A percentile compares a stretch with the other conserved stretches of the same genome.
phyloP scores from a whole-genome alignment of 2,888 invertebrate genomes.

The Lasioglossum pauxillum region DNA sequence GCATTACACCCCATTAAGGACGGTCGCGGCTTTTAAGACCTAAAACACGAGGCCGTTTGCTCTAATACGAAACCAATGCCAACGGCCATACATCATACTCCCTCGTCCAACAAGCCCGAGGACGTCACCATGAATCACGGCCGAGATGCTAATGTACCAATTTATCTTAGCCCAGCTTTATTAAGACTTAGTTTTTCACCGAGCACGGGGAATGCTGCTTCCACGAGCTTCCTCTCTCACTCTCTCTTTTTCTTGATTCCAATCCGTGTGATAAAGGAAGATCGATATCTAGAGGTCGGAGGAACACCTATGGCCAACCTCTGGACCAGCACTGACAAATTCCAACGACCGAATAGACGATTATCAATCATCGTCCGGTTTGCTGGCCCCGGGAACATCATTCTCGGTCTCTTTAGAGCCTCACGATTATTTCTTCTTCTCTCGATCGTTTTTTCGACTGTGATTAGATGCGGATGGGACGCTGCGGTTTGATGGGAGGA shows the following conservation, averaged over 20 bases:
- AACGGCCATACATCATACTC: slow-evolving; percentile 78
- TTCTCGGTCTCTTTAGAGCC: slow-evolving; percentile 37
- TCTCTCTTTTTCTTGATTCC: slow-evolving; percentile 24
- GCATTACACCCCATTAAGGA: slow-evolving; percentile 65
- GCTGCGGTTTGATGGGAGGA: background rate
- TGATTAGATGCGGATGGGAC: background rate
- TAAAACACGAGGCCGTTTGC: slow-evolving; percentile 77
- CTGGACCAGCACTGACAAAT: slow-evolving; percentile 66
- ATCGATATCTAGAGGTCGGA: slow-evolving; percentile 70
- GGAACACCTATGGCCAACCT: slow-evolving; percentile 56
- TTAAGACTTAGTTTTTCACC: slow-evolving; percentile 76
- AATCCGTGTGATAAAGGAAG: slow-evolving; percentile 60
- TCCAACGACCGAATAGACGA: slow-evolving; percentile 59
- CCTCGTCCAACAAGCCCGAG: slow-evolving; percentile 44
- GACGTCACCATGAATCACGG: slow-evolving; percentile 80
- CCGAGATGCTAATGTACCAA: slow-evolving; percentile 82
- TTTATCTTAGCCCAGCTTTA: slow-evolving; percentile 78
- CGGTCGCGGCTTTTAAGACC: slow-evolving; percentile 68
- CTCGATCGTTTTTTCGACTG: background rate
- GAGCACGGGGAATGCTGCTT: slow-evolving; percentile 55
- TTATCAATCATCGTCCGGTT: slow-evolving; percentile 70
- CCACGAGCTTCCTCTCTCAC: slow-evolving; percentile 27
- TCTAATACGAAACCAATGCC: slow-evolving; percentile 81
- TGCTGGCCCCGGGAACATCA: slow-evolving; percentile 43
- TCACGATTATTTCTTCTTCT: slow-evolving; percentile 26